Conservation (phyloP, 2,888 invertebrate genomes). For the Thymelicus acteon region DNA sequence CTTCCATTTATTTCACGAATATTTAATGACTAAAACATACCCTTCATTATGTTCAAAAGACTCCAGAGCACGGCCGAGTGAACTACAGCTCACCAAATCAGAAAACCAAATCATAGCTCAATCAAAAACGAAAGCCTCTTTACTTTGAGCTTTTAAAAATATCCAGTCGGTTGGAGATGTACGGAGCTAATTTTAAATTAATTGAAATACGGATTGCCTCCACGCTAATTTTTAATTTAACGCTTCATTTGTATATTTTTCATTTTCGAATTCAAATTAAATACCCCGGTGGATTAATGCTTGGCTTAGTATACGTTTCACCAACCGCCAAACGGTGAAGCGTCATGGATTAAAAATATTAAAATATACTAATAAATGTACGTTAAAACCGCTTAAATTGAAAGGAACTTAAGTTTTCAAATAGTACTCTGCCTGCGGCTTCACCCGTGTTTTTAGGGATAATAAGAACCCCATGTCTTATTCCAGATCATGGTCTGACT, state of each 20-base stretch:
- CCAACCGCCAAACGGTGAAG: constrained; percentile 5
- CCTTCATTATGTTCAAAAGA: neutral
- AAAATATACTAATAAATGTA: neutral
- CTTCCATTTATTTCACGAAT: constrained; percentile 1
- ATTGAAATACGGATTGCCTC: constrained; percentile 29
- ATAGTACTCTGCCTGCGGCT: no score
- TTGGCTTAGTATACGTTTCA: constrained; percentile 6
- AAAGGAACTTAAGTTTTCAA: no score
- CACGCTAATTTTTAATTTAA: constrained; percentile 32
- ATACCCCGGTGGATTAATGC: constrained; percentile 23
- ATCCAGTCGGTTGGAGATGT: constrained; percentile 15
- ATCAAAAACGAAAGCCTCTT: constrained; percentile 15
- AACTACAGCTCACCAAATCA: constrained; percentile 7
- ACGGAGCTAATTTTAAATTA: constrained; percentile 32
- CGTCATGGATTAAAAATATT: constrained; percentile 18
- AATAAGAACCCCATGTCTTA: no score
- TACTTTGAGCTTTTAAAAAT: constrained; percentile 26
- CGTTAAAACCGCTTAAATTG: no score
- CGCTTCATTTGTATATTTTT: constrained; percentile 29
- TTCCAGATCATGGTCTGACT: no score
- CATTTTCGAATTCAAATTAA: constrained; percentile 25
- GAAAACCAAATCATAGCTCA: constrained; percentile 2
- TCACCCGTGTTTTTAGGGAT: no score
- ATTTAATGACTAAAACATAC: neutral
- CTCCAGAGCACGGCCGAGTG: neutral